phyloP scores from a whole-genome alignment of 2,888 invertebrate genomes.

The Drosophila sordidapex region DNA sequence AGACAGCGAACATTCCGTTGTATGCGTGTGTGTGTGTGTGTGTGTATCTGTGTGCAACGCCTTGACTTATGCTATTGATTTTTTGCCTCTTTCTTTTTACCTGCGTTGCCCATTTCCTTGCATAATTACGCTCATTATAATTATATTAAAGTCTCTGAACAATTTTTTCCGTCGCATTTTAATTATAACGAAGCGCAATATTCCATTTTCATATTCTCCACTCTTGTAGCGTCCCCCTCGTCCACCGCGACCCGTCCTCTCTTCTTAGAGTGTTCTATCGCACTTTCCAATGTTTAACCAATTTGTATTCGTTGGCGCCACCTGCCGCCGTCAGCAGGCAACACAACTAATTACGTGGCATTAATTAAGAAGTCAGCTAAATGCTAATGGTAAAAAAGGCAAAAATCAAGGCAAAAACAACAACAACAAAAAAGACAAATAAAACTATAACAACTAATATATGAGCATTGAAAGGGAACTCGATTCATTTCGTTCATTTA shows the following conservation, averaged over 20 bases:
- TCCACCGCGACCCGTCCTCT: background rate
- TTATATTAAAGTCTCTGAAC: slow-evolving; percentile 70
- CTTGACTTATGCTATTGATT: slow-evolving; percentile 59
- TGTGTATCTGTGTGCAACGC: slow-evolving; percentile 25
- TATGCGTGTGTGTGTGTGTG: slow-evolving; percentile 1
- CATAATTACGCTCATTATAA: slow-evolving; percentile 75
- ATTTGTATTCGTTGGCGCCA: slow-evolving; percentile 53
- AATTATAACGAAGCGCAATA: slow-evolving; percentile 52
- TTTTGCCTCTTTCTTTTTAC: slow-evolving; percentile 20
- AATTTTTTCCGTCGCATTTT: slow-evolving; percentile 58
- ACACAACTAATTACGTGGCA: slow-evolving; percentile 72
- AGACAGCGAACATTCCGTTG: slow-evolving; percentile 31
- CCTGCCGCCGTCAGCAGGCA: slow-evolving; percentile 52
- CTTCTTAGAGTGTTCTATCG: background rate
- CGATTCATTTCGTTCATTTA: slow-evolving; percentile 43
- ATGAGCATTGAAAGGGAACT: slow-evolving; percentile 10
- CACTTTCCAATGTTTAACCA: slow-evolving; percentile 14
- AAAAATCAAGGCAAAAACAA: slow-evolving; percentile 10
- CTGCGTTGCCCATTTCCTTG: slow-evolving; percentile 37
- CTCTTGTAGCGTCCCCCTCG: background rate
- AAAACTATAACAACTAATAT: slow-evolving; percentile 12
- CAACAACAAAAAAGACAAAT: background rate
- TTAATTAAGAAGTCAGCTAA: slow-evolving; percentile 70
- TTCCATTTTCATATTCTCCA: slow-evolving; percentile 6
- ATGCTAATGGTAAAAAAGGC: slow-evolving; percentile 51